Conservation (phyloP, 1,140 invertebrate genomes). For the Antheraea pernyi region DNA sequence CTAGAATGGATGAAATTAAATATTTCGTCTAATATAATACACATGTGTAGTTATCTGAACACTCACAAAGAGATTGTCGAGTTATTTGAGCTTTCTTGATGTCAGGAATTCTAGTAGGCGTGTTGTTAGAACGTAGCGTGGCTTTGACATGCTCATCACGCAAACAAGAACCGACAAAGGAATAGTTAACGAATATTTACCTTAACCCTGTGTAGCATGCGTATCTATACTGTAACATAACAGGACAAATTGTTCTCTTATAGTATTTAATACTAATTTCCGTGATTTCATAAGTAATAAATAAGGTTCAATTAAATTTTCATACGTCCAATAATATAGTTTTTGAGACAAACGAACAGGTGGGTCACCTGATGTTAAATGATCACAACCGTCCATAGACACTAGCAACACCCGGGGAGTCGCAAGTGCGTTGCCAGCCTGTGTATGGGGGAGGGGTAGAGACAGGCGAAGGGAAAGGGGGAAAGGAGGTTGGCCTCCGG, state of each 20-base stretch:
- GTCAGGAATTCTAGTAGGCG: constrained; percentile 17
- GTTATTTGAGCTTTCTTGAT: constrained; percentile 6
- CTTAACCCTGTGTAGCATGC: constrained; percentile 22
- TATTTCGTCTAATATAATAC: background rate
- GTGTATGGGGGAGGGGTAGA: no score
- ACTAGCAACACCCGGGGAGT: no score
- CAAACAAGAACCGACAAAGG: constrained; percentile 46
- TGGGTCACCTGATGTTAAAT: no score
- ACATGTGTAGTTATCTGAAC: background rate
- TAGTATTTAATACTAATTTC: no score
- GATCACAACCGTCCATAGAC: no score
- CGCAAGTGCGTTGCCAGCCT: no score
- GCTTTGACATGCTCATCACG: constrained; percentile 50
- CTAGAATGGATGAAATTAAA: background rate
- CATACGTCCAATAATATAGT: no score
- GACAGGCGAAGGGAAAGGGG: no score
- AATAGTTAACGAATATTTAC: constrained; percentile 64
- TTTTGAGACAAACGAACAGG: no score
- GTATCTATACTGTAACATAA: background rate
- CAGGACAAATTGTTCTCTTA: background rate
- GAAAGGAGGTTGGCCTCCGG: no score
- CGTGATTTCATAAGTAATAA: no score
- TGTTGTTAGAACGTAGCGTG: constrained; percentile 18
- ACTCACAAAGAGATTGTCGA: constrained; percentile 2
- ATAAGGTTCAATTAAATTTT: no score